Base-by-base conservation (phyloP, 2,113 vertebrate genomes). In the Pyxicephalus adspersus region DNA sequence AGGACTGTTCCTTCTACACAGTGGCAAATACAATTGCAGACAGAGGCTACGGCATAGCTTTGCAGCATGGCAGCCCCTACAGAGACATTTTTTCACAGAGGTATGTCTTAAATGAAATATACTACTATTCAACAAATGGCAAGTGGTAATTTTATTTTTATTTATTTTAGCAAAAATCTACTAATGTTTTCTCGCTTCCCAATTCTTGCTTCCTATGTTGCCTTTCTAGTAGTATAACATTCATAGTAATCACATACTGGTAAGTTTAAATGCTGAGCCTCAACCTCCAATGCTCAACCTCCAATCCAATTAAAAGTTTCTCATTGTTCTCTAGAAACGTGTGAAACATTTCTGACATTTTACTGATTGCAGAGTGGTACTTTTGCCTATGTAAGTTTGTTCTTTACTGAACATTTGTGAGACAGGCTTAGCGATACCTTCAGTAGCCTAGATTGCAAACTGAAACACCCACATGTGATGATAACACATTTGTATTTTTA, bases 41-140 rank as follows among this genome's bases (percentile, higher is more conserved):
- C 85, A 91, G 97, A 22, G 98, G 98, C 2, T 99, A 99, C 0
- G 97, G 97, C 34, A 98, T 99, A 5, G 98, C 98, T 31, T 92
- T 99, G 89, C 98, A 99, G 76, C 97, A 99, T 0, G 97, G 97
- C 84, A 98, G 97, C 87, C 97, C 98, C 55, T 99, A 99, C 92
- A 87, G 98, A 64, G 98, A 99, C 11, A 94, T 95, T 38, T 99
- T 99, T 88, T 99, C 98, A 80, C 98, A 99, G 88, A 96, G 98
- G 98, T 99, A 94, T 87, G 86, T 71, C 51, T 18, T 20, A 8
- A 45, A 0, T 6, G 11, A 45, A 45, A 45, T 45, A 45, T 45
- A 13, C 38, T 45, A 45, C 11, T 13, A 45, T 45, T 45, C 38
- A 9, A 45, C 38, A 45, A 45, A 45, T 45, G 38, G 38, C 0